A percentile compares a stretch with the other conserved stretches of the same genome.
These are phyloP conservation scores for Slavum lentiscoides DNA, from an alignment of 2,888 invertebrate species.

Conservation along the genomic window DNA sequence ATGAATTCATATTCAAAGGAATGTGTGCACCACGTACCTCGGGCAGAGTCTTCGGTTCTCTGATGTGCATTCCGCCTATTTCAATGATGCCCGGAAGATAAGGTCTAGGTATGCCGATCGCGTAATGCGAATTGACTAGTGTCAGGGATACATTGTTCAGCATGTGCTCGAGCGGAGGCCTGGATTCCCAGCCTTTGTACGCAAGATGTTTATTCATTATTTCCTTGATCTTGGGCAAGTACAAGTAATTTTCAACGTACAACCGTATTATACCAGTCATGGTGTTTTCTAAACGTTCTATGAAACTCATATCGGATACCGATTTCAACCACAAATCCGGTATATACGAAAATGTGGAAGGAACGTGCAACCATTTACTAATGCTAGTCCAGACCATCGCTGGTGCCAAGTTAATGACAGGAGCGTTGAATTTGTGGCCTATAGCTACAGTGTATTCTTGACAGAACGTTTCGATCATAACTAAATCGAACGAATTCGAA, in stretches of 20 bases:
- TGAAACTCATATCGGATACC: constrained; percentile 61
- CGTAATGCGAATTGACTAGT: constrained; percentile 40
- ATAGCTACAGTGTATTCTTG: constrained; percentile 73
- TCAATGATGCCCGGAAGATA: constrained; percentile 42
- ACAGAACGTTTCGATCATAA: constrained; percentile 73
- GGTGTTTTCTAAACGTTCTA: constrained; percentile 62
- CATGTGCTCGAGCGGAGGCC: constrained; percentile 42
- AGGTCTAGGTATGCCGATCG: constrained; percentile 40
- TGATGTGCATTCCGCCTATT: constrained; percentile 52
- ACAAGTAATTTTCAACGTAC: constrained; percentile 22
- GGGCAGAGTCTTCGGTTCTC: constrained; percentile 27
- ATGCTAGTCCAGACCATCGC: constrained; percentile 69
- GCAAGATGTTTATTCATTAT: constrained; percentile 27
- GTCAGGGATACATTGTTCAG: constrained; percentile 41
- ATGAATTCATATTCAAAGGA: too few species aligned
- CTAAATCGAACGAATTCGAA: constrained; percentile 65
- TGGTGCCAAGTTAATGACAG: constrained; percentile 66
- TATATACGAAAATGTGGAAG: constrained; percentile 51
- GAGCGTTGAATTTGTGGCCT: constrained; percentile 67
- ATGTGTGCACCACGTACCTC: constrained; percentile 15
- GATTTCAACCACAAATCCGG: constrained; percentile 24
- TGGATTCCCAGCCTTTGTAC: constrained; percentile 30
- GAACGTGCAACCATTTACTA: constrained; percentile 56
- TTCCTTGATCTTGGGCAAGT: constrained; percentile 21
- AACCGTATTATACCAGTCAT: constrained; percentile 56